Base-by-base conservation (phyloP, 1,140 invertebrate species). In the Magallana angulata region DNA sequence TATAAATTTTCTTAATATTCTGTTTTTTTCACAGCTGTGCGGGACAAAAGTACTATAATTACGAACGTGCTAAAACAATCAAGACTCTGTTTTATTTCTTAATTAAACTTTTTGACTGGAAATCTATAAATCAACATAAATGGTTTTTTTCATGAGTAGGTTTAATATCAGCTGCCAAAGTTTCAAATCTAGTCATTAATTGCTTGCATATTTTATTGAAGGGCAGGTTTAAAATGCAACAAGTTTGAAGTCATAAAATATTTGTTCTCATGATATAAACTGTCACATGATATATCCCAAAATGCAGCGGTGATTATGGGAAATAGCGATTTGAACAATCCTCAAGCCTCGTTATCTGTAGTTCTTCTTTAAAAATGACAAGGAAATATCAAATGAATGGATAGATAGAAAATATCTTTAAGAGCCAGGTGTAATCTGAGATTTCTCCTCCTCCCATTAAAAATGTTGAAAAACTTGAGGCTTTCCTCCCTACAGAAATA, bases 401-500 rank as follows among this genome's bases (percentile, higher is more conserved):
- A 36, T 76, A 76, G 68, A 18, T 24, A 76, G 24, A 76, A 76
- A 76, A 76, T 76, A 76, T 76, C 18, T 76, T 12, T 9, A 4
- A 76, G 7, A 76, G 68, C 68, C 30, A 76, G 68, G 68, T 76
- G 68, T 76, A 30, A 76, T 76, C 68, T 76, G 7, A 76, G 18
- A 76, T 76, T 76, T 30, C 24, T 76, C 68, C 24, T 76, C 68
- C 68, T 76, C 68, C 68, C 68, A 76, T 76, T 76, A 76, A 76
- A 71, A 76, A 76, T 12, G 2, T 48, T 11, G 36, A 64, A 18
- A 18, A 76, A 36, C 24, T 11, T 11, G 3, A 76, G 68, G 68
- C 68, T 76, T 76, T 76, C 68, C 68, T 76, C 68, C 68, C 68
- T 30, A 76, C 12, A 76, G 68, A 76, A 76, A 76, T 76, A 76